Evolutionary conservation across 92 coral and sea anemone genomes (phyloP).

Genomic region (Epizoanthus stellaris): DNA sequence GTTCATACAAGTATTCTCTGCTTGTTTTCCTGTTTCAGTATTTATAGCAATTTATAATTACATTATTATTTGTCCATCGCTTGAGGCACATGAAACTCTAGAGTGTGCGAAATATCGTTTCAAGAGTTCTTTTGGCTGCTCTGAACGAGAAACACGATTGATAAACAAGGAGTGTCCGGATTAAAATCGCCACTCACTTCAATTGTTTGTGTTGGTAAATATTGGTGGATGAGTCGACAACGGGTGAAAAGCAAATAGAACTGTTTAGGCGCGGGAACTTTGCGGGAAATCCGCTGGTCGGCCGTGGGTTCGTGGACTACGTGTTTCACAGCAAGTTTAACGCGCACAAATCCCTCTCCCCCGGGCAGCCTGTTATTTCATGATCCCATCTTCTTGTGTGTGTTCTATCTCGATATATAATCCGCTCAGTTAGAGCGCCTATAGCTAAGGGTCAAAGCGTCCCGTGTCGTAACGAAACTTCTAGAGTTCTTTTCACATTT

Average conservation of each 20-base stretch:
- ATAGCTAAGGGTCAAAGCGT: constrained; percentile 31
- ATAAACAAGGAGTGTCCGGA: constrained; percentile 1
- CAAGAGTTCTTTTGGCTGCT: neutral
- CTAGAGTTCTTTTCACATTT: neutral
- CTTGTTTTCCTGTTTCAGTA: constrained; percentile 13
- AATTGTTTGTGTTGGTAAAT: constrained; percentile 6
- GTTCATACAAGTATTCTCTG: constrained; percentile 14
- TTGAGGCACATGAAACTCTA: constrained; percentile 9
- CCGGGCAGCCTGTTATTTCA: too few relatives aligned
- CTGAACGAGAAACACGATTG: constrained; percentile 14
- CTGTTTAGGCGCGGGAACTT: neutral
- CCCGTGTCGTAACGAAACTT: constrained; percentile 18
- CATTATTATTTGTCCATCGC: constrained; percentile 9
- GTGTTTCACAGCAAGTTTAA: too few relatives aligned
- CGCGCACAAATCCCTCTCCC: too few relatives aligned
- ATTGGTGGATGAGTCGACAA: neutral
- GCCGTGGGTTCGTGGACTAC: too few relatives aligned
- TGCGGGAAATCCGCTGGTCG: too few relatives aligned
- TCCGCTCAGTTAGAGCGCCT: constrained; percentile 25
- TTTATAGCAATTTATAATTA: constrained; percentile 36
- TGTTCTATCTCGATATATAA: constrained; percentile 11
- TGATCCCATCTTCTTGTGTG: neutral
- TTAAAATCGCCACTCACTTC: neutral
- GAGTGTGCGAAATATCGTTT: neutral
- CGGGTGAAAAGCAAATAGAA: neutral